Evolutionary conservation across 1,140 invertebrate species (phyloP).

Genomic region (Drosophila pruinosa): DNA sequence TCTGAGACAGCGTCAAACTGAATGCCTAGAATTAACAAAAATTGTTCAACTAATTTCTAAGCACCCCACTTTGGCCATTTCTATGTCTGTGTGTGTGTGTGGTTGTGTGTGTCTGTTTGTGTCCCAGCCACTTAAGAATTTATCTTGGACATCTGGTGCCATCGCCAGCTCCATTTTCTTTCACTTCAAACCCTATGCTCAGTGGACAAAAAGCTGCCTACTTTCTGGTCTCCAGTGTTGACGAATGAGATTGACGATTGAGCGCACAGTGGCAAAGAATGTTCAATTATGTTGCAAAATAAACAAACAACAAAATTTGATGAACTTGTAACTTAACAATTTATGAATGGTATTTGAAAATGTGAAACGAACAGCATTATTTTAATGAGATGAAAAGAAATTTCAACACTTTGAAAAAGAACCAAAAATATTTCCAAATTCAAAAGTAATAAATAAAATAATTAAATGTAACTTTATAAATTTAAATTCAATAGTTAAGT

Average conservation of each 20-base stretch:
- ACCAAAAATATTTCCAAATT: too few species aligned
- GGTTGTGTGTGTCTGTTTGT: constrained; percentile 7
- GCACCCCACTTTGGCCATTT: not conserved
- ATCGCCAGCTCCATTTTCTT: constrained; percentile 37
- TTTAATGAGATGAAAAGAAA: too few species aligned
- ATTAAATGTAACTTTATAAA: too few species aligned
- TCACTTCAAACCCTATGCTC: not conserved
- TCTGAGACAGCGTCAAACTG: constrained; percentile 49
- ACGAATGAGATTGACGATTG: constrained; percentile 23
- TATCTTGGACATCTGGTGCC: constrained; percentile 64
- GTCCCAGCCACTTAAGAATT: constrained; percentile 60
- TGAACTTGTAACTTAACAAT: too few species aligned
- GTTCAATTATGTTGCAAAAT: not conserved
- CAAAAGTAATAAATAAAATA: too few species aligned
- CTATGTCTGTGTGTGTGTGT: not conserved
- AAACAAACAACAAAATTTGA: too few species aligned
- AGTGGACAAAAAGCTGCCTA: constrained; percentile 14
- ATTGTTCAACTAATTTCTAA: constrained; percentile 58
- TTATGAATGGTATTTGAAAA: too few species aligned
- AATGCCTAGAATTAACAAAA: constrained; percentile 56
- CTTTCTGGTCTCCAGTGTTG: constrained; percentile 1
- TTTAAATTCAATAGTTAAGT: too few species aligned
- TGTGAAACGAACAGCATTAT: too few species aligned
- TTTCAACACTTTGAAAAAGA: too few species aligned
- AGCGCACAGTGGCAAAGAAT: not conserved